A percentile compares a stretch with the other conserved stretches of the same genome.
Evolutionary conservation across 2,797 vertebrate genomes (phyloP).

Genomic region (Ataeniobius toweri): DNA sequence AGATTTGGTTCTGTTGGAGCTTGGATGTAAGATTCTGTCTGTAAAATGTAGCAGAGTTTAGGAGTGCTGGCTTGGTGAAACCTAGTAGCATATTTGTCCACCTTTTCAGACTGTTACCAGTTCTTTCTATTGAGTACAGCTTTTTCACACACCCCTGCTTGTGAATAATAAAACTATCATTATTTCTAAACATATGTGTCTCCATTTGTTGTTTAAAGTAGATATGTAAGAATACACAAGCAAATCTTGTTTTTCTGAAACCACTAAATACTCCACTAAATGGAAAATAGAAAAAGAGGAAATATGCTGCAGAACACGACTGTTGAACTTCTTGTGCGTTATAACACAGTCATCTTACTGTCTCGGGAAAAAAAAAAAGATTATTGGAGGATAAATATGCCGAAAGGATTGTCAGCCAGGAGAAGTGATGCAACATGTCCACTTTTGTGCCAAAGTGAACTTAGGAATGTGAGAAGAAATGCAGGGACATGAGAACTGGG

Average conservation of each 20-base stretch:
- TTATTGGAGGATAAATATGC: slow-evolving; percentile 59
- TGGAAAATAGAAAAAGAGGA: slow-evolving; percentile 22
- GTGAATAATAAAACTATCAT: slow-evolving; percentile 26
- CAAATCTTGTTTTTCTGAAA: slow-evolving; percentile 17
- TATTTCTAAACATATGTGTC: slow-evolving; percentile 28
- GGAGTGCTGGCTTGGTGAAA: slow-evolving; percentile 38
- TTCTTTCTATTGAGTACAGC: background rate
- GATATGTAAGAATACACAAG: slow-evolving; percentile 17
- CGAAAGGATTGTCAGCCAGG: slow-evolving; percentile 56
- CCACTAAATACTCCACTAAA: slow-evolving; percentile 23
- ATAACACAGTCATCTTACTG: slow-evolving; percentile 33
- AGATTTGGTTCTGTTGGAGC: slow-evolving; percentile 83
- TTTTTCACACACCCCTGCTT: slow-evolving; percentile 26
- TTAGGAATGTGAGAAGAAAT: slow-evolving; percentile 64
- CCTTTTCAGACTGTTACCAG: slow-evolving; percentile 20
- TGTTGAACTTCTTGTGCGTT: slow-evolving; percentile 33
- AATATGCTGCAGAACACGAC: slow-evolving; percentile 34
- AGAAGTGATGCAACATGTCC: slow-evolving; percentile 67
- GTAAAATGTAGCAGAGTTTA: slow-evolving; percentile 67
- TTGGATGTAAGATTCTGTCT: slow-evolving; percentile 83
- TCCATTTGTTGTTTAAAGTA: slow-evolving; percentile 44
- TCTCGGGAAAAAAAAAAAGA: slow-evolving; percentile 38
- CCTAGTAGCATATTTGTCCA: slow-evolving; percentile 40
- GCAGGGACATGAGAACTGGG: slow-evolving; percentile 50
- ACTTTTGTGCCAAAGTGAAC: slow-evolving; percentile 67